Evolutionary conservation across 2,113 vertebrate species (phyloP), one percentile per base, ranked within the genome.

Genomic region (Choloepus hoffmanni): DNA sequence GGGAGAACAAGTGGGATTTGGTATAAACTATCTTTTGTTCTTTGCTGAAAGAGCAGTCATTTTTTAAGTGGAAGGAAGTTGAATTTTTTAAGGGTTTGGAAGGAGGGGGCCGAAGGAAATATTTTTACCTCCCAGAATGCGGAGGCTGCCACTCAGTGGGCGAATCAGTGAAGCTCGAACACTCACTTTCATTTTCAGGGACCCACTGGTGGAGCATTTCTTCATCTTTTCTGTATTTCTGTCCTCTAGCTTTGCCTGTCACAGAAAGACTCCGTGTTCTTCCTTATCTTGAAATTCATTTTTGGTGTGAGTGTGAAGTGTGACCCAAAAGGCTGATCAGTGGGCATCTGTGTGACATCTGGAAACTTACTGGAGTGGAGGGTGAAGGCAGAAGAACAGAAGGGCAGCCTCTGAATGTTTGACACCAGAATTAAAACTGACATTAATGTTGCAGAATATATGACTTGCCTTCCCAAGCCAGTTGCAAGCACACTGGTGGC

Each of bases 181-280:
- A 30, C 62, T 88, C 90, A 88, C 96, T 97, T 96, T 96, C 92
- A 30, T 84, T 97, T 97, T 97, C 81, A 62, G 45, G 74, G 90
- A 78, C 85, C 55, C 87, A 86, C 3, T 53, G 36, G 68, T 14
- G 73, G 50, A 82, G 19, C 10, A 1, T 79, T n/a, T 74, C 76
- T 50, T 7, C 6, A n/a, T 60, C 60, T 68, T 48, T 67, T 30
- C 78, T 82, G 74, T 40, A 0, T 73, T 10, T 82, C 45, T 82
- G 23, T 67, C 36, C 45, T 28, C 28, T 21, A 16, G 40, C 67
- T 67, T 83, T 84, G 73, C 40, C 26, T 74, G 50, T 74, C 15
- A 0, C 43, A 6, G 81, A 36, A 36, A 48, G 68, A 43, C 45
- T 96, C 11, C 55, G 62, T 63, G 48, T 43, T 33, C 15, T 24